Percentiles rank a stretch among this genome's conserved stretches.
Evolutionary conservation across 2,797 vertebrate genomes (phyloP).

Genomic region (Allobates femoralis): DNA sequence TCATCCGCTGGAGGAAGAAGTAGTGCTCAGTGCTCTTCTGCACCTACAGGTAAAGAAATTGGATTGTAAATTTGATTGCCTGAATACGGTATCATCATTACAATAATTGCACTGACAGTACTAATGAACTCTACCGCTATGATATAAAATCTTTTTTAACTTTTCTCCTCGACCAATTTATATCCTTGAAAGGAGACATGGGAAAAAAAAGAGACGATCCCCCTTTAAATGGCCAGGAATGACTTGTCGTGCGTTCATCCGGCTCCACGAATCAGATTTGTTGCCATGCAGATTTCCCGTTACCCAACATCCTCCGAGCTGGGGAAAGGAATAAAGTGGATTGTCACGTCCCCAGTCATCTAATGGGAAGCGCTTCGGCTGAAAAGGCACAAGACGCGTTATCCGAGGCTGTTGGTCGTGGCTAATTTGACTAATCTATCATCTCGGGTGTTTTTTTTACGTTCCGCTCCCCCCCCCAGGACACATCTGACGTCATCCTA

Average conservation of each 20-base stretch:
- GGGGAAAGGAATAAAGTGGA: background rate
- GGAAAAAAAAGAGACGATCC: background rate
- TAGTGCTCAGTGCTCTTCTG: background rate
- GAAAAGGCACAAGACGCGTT: slow-evolving; percentile 32
- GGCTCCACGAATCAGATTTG: slow-evolving; percentile 10
- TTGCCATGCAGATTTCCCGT: slow-evolving; percentile 39
- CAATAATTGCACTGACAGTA: background rate
- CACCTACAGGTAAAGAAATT: background rate
- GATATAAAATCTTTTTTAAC: background rate
- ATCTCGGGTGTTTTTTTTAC: background rate
- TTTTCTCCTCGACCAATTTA: background rate
- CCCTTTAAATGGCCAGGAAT: slow-evolving; percentile 11
- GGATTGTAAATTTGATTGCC: background rate
- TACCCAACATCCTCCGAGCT: background rate
- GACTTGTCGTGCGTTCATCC: too few species aligned
- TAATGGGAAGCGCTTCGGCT: slow-evolving; percentile 20
- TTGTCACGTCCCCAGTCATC: slow-evolving; percentile 21
- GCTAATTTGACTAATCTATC: slow-evolving; percentile 37
- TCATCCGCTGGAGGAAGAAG: background rate
- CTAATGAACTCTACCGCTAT: background rate
- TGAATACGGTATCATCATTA: background rate
- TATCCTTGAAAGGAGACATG: background rate
- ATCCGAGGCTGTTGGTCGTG: too few species aligned
- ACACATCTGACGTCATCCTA: background rate
- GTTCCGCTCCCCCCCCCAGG: background rate